Evolutionary conservation across 2,797 vertebrate species (phyloP).

Genomic region (Diglossa cyanea): DNA sequence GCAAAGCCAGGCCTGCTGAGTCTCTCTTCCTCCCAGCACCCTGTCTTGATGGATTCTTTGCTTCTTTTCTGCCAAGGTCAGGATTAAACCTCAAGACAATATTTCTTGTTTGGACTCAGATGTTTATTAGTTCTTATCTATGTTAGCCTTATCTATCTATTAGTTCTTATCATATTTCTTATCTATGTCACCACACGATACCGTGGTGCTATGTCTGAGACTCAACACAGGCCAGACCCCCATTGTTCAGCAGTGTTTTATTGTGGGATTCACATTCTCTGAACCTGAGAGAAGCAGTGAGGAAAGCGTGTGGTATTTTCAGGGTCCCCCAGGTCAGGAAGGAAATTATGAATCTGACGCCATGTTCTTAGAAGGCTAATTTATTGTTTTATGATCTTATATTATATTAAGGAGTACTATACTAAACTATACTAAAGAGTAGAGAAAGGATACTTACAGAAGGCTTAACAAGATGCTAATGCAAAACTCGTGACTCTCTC

Average conservation of each 20-base stretch:
- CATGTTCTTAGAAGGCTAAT: too few species aligned
- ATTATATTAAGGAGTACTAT: too few species aligned
- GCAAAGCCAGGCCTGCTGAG: background rate
- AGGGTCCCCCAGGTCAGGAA: too few species aligned
- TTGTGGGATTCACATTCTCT: too few species aligned
- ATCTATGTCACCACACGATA: background rate
- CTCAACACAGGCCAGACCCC: background rate
- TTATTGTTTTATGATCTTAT: too few species aligned
- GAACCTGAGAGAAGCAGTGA: too few species aligned
- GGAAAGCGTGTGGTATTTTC: too few species aligned
- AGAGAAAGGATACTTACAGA: too few species aligned
- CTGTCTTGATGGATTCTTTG: background rate
- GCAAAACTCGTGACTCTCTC: too few species aligned
- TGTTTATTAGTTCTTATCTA: background rate
- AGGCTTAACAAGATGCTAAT: too few species aligned
- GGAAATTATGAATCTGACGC: too few species aligned
- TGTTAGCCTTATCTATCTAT: background rate
- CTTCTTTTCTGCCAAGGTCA: background rate
- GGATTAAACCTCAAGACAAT: background rate
- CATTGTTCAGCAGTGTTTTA: rapidly evolving
- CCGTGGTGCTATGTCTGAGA: background rate
- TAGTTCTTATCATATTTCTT: background rate
- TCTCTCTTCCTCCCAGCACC: background rate
- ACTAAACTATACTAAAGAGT: too few species aligned
- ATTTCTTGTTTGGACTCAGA: background rate